Evolutionary conservation across 2,888 invertebrate species (phyloP).

Genomic region (Troides helena): DNA sequence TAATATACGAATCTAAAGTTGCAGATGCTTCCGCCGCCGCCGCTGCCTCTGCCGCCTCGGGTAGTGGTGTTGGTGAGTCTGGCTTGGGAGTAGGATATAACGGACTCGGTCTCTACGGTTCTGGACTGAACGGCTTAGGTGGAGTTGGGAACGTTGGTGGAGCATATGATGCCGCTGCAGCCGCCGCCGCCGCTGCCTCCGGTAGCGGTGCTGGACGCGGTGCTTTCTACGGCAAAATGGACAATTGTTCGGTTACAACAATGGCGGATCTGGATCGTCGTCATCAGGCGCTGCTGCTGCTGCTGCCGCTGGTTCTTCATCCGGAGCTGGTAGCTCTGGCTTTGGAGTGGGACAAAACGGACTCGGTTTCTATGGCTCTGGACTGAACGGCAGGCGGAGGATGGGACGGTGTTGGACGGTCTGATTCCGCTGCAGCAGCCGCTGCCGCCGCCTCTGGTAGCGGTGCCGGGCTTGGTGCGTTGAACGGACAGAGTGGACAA

Average conservation of each 20-base stretch:
- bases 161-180: not conserved
- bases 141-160: not conserved
- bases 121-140: no score
- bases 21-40: no score
- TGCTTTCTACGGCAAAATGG: not conserved
- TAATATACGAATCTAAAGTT: no score
- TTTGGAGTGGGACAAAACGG: no score
- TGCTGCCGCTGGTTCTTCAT: not conserved
- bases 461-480: no score
- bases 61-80: not conserved
- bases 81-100: not conserved
- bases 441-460: not conserved
- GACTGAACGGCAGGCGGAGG: no score
- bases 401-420: conserved; percentile 1
- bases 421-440: conserved; percentile 8
- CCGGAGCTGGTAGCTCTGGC: not conserved
- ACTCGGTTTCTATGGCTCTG: no score
- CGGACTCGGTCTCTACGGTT: no score
- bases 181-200: not conserved
- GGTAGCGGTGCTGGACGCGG: not conserved
- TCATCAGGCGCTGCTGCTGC: not conserved
- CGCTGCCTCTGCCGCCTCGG: no score
- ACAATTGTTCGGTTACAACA: not conserved
- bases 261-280: not conserved
- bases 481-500: no score